These are phyloP conservation scores for Apotomis capreana DNA, from an alignment of 2,888 invertebrate genomes.

Conservation along the genomic window DNA sequence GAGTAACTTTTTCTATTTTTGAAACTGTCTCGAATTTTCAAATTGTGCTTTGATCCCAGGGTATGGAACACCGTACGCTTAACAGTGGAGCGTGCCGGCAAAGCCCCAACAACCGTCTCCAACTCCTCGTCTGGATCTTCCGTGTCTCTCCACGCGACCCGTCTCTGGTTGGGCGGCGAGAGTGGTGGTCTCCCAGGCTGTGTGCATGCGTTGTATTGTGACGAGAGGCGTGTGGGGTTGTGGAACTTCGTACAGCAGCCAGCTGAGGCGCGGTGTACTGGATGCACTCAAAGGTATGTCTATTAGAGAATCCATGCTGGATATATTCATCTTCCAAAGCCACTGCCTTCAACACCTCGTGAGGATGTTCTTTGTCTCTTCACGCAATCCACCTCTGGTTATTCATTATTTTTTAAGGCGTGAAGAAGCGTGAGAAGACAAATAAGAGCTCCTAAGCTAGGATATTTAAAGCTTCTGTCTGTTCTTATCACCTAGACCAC, in stretches of 20 bases:
- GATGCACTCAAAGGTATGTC: conserved; percentile 72
- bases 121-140: conserved; percentile 58
- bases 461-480: too few relatives aligned
- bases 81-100: conserved; percentile 81
- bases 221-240: conserved; percentile 91
- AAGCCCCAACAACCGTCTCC: conserved; percentile 50
- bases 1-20: too few relatives aligned
- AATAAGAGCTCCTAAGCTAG: too few relatives aligned
- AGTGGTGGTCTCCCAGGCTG: conserved; percentile 87
- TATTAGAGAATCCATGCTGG: too few relatives aligned
- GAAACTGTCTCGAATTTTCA: not conserved
- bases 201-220: conserved; percentile 90
- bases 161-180: conserved; percentile 71
- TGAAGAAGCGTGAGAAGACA: too few relatives aligned
- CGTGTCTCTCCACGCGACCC: conserved; percentile 60
- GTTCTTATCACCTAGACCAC: too few relatives aligned
- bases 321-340: too few relatives aligned
- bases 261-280: conserved; percentile 86
- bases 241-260: conserved; percentile 92
- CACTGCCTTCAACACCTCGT: too few relatives aligned
- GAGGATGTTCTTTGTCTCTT: too few relatives aligned
- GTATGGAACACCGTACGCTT: conserved; percentile 87
- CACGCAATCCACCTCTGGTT: too few relatives aligned
- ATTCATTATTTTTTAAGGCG: too few relatives aligned
- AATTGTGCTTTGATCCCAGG: conserved; percentile 59